Conservation (phyloP, 1,140 invertebrate species). For the Nautilus pompilius region DNA sequence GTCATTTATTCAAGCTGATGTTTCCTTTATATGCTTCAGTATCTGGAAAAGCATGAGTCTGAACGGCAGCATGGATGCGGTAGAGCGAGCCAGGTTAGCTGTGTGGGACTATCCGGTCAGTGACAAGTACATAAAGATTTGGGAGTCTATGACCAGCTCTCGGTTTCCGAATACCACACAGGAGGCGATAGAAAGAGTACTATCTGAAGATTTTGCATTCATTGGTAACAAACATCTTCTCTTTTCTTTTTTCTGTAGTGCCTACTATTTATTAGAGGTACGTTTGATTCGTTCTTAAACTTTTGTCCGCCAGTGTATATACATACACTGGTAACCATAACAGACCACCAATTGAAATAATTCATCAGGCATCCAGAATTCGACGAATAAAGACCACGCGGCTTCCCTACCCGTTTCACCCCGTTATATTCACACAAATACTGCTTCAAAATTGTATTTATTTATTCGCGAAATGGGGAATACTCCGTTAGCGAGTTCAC, state of each 20-base stretch:
- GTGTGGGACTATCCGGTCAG: conserved; percentile 99
- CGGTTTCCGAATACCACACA: conserved; percentile 72
- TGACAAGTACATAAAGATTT: conserved; percentile 98
- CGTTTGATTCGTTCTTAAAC: too few relatives aligned
- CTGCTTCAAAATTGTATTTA: too few relatives aligned
- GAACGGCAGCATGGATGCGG: conserved; percentile 83
- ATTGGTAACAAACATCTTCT: conserved; percentile 62
- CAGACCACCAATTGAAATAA: too few relatives aligned
- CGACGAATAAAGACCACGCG: too few relatives aligned
- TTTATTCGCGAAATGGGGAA: too few relatives aligned
- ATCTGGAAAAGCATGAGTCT: conserved; percentile 98
- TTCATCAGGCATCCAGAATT: too few relatives aligned
- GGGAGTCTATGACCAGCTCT: conserved; percentile 93
- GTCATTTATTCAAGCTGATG: not conserved
- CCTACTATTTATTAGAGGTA: too few relatives aligned
- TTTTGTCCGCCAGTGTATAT: too few relatives aligned
- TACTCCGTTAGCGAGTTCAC: too few relatives aligned
- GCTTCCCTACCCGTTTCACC: too few relatives aligned
- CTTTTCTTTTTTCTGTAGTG: not conserved
- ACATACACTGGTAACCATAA: too few relatives aligned
- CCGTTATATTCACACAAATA: too few relatives aligned
- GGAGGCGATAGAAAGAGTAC: conserved; percentile 75
- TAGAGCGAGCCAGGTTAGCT: conserved; percentile 87
- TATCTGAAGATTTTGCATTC: conserved; percentile 76
- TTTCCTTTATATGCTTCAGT: conserved; percentile 59